Base-by-base conservation (phyloP, 2,113 vertebrate genomes). In the Rhinopomastus cyanomelas region DNA sequence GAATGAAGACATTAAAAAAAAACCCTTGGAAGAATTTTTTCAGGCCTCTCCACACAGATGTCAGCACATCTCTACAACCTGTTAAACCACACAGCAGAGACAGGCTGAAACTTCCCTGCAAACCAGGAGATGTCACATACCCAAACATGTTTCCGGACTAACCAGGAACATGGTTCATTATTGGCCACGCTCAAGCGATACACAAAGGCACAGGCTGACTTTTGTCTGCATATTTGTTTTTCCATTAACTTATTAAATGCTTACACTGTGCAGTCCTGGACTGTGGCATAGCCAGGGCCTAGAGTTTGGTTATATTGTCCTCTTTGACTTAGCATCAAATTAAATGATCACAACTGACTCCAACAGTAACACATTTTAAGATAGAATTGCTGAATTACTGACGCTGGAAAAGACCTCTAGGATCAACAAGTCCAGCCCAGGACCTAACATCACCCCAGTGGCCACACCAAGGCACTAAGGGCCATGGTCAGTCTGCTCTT, bases 111-210 rank as follows among this genome's bases (percentile, higher is more conserved):
- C 27, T 26, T 78, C 61, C 69, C 14, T 39, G 25, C 15, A 55
- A 69, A 57, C 2, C 32, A 32, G 16, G 46, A 67, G 34, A 86
- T 26, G 5, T 82, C 25, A 25, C 1, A 3, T 48, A 81, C 7
- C 39, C 67, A 37, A 72, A 84, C 0, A 29, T 42, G 16, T 16
- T 93, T 83, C 62, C 34, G n/a, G 27, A 66, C 32, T 29, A 52
- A 80, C 9, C 42, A 71, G 48, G 22, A 71, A 30, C 25, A 9
- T 2, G 9, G 51, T 19, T 30, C 56, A 8, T 42, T 23, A 46
- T 1, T 5, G 0, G 34, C 12, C 18, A 34, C 0, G 1, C 53
- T 42, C 22, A 37, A 69, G 21, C 11, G 90, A 48, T 9, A 22
- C 1, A 49, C 0, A 61, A 78, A 56, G 21, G 44, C 56, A 67